phyloP scores from a whole-genome alignment of 1,140 invertebrate genomes.

The Euborellia annulipes region DNA sequence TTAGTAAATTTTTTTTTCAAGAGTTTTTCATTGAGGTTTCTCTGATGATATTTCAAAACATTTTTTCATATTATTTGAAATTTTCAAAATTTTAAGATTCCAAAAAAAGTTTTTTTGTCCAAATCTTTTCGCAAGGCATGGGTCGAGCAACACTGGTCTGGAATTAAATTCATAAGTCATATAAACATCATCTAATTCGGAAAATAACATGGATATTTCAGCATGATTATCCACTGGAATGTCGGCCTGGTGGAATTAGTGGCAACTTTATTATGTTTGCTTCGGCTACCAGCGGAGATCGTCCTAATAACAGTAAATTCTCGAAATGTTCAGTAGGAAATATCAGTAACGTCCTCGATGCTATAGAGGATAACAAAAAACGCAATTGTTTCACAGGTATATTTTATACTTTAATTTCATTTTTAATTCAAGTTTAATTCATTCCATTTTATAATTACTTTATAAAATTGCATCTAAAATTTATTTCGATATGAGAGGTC shows the following conservation, averaged over 20 bases:
- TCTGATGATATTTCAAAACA: no score
- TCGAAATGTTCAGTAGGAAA: conserved; percentile 85
- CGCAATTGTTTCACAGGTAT: conserved; percentile 81
- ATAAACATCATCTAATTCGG: background rate
- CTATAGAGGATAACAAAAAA: conserved; percentile 79
- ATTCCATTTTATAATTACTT: no score
- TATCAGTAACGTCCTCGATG: conserved; percentile 86
- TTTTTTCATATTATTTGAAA: background rate
- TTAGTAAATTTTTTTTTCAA: no score
- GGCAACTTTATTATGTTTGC: conserved; percentile 98
- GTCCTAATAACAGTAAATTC: conserved; percentile 90
- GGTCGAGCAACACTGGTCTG: no score
- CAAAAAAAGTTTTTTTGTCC: background rate
- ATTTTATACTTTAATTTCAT: conserved; percentile 13
- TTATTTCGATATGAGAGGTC: no score
- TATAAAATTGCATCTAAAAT: no score
- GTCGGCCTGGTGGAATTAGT: conserved; percentile 69
- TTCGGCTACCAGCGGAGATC: conserved; percentile 83
- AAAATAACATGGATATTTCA: conserved; percentile 32
- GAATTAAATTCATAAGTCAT: conserved; percentile 1
- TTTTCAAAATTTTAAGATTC: background rate
- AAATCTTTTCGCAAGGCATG: no score
- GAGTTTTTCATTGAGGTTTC: no score
- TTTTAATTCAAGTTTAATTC: no score
- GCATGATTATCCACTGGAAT: conserved; percentile 90